Evolutionary conservation across 2,113 vertebrate species (phyloP).

Genomic region (Xenopus borealis): DNA sequence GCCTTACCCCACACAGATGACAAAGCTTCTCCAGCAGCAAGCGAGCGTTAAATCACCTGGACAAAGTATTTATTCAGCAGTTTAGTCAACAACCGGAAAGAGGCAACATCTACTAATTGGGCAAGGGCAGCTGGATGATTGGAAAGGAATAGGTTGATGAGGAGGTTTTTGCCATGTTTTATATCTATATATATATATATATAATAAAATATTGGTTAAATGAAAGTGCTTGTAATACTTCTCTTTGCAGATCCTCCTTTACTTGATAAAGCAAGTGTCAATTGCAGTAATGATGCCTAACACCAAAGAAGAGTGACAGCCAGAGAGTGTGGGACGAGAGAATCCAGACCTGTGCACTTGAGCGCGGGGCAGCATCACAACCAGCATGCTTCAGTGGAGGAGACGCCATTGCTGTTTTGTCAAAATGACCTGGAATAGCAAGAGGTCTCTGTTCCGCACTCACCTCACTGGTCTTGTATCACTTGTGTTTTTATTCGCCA

Average conservation of each 20-base stretch:
- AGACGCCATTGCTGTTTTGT: conserved; percentile 85
- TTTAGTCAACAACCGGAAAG: too few relatives aligned
- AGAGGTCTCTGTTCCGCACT: conserved; percentile 86
- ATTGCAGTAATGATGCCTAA: conserved; percentile 51
- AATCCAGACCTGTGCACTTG: conserved; percentile 17
- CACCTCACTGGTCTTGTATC: conserved; percentile 74
- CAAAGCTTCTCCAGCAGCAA: too few relatives aligned
- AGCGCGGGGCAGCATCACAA: conserved; percentile 50
- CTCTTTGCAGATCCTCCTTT: conserved; percentile 51
- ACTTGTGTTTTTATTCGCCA: conserved; percentile 75
- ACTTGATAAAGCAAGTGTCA: conserved; percentile 7
- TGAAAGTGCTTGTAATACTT: conserved; percentile 22
- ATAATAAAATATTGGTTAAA: too few relatives aligned
- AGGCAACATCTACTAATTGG: too few relatives aligned
- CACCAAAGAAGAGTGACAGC: conserved; percentile 55
- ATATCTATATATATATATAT: too few relatives aligned
- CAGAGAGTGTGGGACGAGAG: conserved; percentile 30
- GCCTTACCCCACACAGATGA: too few relatives aligned
- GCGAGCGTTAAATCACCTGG: too few relatives aligned
- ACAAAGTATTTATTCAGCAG: too few relatives aligned
- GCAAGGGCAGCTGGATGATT: too few relatives aligned
- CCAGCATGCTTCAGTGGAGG: conserved; percentile 90
- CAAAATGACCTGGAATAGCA: conserved; percentile 94
- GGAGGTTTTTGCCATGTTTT: neutral
- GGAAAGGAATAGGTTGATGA: too few relatives aligned